phyloP scores from a whole-genome alignment of 1,140 invertebrate genomes.

The Zaprionus vittiger region DNA sequence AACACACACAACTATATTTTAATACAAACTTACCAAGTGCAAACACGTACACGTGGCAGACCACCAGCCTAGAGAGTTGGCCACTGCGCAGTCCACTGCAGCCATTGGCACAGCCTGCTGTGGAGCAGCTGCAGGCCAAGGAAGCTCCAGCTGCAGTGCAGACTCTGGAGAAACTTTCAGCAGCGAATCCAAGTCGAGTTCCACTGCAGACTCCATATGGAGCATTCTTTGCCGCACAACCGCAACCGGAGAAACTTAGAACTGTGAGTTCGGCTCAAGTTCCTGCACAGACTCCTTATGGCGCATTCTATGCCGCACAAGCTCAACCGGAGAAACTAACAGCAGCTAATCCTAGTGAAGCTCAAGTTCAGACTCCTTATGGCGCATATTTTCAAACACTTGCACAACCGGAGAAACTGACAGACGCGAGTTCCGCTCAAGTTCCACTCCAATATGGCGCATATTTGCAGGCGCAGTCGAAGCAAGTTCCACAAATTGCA shows the following conservation, averaged over 20 bases:
- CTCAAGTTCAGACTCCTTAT: not conserved
- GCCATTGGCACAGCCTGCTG: slow-evolving; percentile 14
- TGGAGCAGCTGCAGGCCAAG: not conserved
- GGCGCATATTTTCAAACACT: slow-evolving; percentile 2
- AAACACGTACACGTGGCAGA: slow-evolving; percentile 60
- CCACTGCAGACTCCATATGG: slow-evolving; percentile 4
- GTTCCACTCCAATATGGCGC: slow-evolving; percentile 3
- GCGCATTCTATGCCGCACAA: slow-evolving; percentile 1
- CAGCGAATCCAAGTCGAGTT: not conserved
- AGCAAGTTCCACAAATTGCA: slow-evolving; percentile 9
- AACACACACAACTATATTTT: slow-evolving; percentile 28
- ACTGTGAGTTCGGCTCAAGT: not conserved
- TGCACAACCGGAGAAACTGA: not conserved
- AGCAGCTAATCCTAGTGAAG: not conserved
- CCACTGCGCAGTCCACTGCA: slow-evolving; percentile 47
- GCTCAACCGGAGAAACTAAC: not conserved
- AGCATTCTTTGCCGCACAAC: not conserved
- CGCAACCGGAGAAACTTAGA: not conserved
- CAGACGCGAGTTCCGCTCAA: not conserved
- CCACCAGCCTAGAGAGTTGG: slow-evolving; percentile 70
- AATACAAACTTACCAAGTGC: slow-evolving; percentile 51
- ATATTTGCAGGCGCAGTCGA: slow-evolving; percentile 12
- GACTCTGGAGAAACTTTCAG: slow-evolving; percentile 1
- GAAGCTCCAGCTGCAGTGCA: not conserved
- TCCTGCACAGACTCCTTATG: not conserved